Evolutionary conservation across 2,888 invertebrate species (phyloP).

Genomic region (Lasioglossum oenotherae): DNA sequence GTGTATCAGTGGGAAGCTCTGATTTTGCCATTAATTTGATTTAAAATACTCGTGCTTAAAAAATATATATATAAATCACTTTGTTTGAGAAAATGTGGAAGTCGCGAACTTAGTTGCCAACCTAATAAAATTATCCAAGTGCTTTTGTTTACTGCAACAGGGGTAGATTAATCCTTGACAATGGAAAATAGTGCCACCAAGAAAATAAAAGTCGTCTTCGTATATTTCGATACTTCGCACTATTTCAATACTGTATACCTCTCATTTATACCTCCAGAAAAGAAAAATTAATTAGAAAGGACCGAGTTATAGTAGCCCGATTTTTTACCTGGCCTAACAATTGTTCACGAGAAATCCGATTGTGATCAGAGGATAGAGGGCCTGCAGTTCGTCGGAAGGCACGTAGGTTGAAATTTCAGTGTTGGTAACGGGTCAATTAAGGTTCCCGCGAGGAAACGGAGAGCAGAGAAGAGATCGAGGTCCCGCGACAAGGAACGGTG

Average conservation of each 20-base stretch:
- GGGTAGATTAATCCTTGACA: too few species aligned
- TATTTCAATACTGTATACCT: neutral
- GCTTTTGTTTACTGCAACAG: too few species aligned
- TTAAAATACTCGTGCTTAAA: too few species aligned
- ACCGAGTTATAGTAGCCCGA: neutral
- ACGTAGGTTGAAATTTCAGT: neutral
- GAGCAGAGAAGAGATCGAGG: slow-evolving; percentile 16
- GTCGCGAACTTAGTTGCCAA: too few species aligned
- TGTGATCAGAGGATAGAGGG: neutral
- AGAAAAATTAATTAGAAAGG: neutral
- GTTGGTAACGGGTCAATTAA: neutral
- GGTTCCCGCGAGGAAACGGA: neutral
- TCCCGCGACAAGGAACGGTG: slow-evolving; percentile 1
- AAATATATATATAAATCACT: too few species aligned
- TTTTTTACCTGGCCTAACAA: neutral
- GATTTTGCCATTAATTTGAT: too few species aligned
- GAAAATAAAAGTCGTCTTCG: too few species aligned
- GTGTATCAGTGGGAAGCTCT: too few species aligned
- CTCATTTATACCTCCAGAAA: neutral
- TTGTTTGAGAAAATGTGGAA: too few species aligned
- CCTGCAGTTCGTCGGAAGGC: neutral
- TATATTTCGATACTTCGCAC: too few species aligned
- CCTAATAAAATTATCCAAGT: too few species aligned
- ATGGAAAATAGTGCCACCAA: too few species aligned
- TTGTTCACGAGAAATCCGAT: neutral